Base-by-base conservation (phyloP, 2,888 invertebrate species). In the Trilocha varians region DNA sequence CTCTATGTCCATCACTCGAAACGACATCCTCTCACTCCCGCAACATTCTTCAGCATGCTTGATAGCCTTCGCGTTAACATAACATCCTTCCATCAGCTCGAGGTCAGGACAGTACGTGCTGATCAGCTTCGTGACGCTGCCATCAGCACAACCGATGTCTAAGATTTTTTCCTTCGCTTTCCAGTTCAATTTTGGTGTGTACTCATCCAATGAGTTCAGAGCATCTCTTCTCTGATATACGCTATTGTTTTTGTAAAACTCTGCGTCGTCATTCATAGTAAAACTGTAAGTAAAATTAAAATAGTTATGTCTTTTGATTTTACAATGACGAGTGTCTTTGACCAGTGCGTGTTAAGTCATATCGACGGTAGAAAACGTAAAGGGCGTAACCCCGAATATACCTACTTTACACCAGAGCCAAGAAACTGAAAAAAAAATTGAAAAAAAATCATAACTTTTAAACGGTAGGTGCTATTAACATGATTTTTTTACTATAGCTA, bases 41-140 rank as follows among this genome's bases (percentile, higher is more conserved):
- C 88, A 87, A 14, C 82, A 73, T 16, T 79, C 65, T 39, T 70
- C 86, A 1, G 93, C 93, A 58, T 87, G 89, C n/a, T 87, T 76
- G 5, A 93, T 78, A 93, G 94, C 94, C 42, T 87, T 79, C 33
- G 87, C 80, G n/a, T 92, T 93, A 36, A 92, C 78, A 59, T 94
- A 94, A 2, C 88, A 87, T 3, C 92, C 94, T 43, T 88, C 64
- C 5, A 91, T 66, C 0, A 64, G 67, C 36, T 87, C 87, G 4
- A 79, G 75, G 8, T 66, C 56, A 0, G 92, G 90, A 32, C 93
- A 57, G 45, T 86, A 74, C 0, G 90, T 90, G 45, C 90, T 73
- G 43, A 94, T 70, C 47, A 70, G 59, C 18, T 89, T 75, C n/a
- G 90, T 88, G 16, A 93, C 90, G 57, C 89, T 88, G 0, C 93